Conservation (phyloP, 2,888 invertebrate species). For the Protodeltote pygarga region DNA sequence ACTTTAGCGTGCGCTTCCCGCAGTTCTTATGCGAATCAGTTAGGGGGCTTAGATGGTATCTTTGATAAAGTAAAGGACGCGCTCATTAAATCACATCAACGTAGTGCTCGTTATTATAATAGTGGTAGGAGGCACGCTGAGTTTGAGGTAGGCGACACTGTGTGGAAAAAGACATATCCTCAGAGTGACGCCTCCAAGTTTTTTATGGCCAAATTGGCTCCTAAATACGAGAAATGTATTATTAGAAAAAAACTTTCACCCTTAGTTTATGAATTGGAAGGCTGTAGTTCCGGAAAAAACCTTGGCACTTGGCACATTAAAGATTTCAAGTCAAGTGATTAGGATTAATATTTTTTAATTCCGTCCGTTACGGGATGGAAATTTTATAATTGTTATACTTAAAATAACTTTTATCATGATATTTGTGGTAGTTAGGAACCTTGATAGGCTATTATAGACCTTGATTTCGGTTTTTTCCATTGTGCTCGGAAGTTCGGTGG, state of each 20-base stretch:
- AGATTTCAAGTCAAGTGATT: no score
- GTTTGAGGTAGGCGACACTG: slow-evolving; percentile 3
- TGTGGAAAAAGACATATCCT: slow-evolving; percentile 6
- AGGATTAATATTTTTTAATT: no score
- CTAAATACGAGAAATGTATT: slow-evolving; percentile 8
- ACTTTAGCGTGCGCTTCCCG: no score
- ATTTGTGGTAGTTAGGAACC: no score
- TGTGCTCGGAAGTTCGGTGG: no score
- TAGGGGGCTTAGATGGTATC: not conserved
- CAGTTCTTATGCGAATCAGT: no score
- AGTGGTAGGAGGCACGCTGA: not conserved
- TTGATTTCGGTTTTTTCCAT: no score
- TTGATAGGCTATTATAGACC: no score
- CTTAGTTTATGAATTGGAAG: slow-evolving; percentile 3
- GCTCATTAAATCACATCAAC: not conserved
- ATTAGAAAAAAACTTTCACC: slow-evolving; percentile 1
- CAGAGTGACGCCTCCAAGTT: not conserved
- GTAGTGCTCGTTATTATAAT: slow-evolving; percentile 3
- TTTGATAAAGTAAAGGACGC: slow-evolving; percentile 4
- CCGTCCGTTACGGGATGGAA: no score
- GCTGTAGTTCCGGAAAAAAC: slow-evolving; percentile 2
- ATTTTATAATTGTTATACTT: no score
- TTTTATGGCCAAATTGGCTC: slow-evolving; percentile 5
- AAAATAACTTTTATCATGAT: no score
- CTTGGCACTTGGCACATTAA: slow-evolving; percentile 5